phyloP scores from a whole-genome alignment of 1,140 invertebrate genomes.

The Drosophila watanabei region DNA sequence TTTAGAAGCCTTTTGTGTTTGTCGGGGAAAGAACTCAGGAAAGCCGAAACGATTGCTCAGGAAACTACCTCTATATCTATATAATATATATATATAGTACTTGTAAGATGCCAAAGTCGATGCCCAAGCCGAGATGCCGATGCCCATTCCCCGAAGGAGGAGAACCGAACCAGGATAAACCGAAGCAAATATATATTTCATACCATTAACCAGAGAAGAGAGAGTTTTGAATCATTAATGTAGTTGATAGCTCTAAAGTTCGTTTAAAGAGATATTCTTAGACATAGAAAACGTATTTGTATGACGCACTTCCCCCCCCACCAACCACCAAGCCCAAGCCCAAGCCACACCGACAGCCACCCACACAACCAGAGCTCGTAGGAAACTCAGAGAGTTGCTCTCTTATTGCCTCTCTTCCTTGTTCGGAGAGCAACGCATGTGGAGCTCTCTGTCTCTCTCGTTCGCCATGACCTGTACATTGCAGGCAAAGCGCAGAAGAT shows the following conservation, averaged over 20 bases:
- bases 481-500: neutral
- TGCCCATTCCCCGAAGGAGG: slow-evolving; percentile 1
- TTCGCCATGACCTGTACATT: neutral
- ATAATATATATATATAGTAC: slow-evolving; percentile 3
- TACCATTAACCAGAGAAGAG: slow-evolving; percentile 31
- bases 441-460: neutral
- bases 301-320: slow-evolving; percentile 37
- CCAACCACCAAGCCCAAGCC: neutral
- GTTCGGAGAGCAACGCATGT: neutral
- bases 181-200: slow-evolving; percentile 26
- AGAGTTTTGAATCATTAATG: slow-evolving; percentile 65
- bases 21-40: slow-evolving; percentile 22
- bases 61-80: slow-evolving; percentile 5
- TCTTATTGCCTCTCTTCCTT: neutral
- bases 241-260: slow-evolving; percentile 69
- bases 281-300: slow-evolving; percentile 34
- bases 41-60: slow-evolving; percentile 27
- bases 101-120: slow-evolving; percentile 20
- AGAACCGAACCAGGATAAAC: slow-evolving; percentile 37
- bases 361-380: slow-evolving; percentile 3
- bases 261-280: slow-evolving; percentile 58
- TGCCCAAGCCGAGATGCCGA: slow-evolving; percentile 12
- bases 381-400: neutral
- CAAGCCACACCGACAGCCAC: neutral
- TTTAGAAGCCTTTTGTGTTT: slow-evolving; percentile 18